Evolutionary conservation across 1,140 invertebrate genomes (phyloP).

Genomic region (Chlorops oryzae): DNA sequence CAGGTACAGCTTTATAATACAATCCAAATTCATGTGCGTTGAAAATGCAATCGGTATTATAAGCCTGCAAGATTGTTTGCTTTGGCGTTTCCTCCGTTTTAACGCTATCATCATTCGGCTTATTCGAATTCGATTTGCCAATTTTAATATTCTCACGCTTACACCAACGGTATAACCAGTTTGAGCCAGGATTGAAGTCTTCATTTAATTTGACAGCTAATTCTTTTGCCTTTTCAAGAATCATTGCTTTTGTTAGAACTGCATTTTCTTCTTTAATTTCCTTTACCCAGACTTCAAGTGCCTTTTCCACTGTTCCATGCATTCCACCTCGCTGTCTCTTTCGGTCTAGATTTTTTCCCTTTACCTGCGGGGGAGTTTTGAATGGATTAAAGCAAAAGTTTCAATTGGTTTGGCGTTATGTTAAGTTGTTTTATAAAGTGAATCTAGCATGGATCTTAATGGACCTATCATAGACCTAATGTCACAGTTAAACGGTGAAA

Average conservation of each 20-base stretch:
- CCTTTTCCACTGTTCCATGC: too few relatives aligned
- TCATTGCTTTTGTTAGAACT: background rate
- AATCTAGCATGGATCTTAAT: too few relatives aligned
- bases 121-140: background rate
- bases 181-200: background rate
- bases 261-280: background rate
- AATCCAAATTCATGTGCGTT: conserved; percentile 3
- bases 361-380: too few relatives aligned
- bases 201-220: conserved; percentile 4
- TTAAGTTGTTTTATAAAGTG: too few relatives aligned
- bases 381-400: too few relatives aligned
- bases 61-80: background rate
- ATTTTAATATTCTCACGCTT: background rate
- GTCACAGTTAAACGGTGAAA: too few relatives aligned
- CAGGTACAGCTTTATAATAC: conserved; percentile 7
- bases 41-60: background rate
- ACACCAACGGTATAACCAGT: background rate
- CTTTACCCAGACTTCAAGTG: too few relatives aligned
- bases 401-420: too few relatives aligned
- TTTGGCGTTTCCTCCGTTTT: background rate
- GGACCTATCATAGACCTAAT: too few relatives aligned
- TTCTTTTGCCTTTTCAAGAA: conserved; percentile 8
- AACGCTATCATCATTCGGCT: background rate
- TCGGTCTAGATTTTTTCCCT: too few relatives aligned
- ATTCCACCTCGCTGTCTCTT: too few relatives aligned